phyloP scores from a whole-genome alignment of 2,113 vertebrate genomes.

The Mixornis gularis region DNA sequence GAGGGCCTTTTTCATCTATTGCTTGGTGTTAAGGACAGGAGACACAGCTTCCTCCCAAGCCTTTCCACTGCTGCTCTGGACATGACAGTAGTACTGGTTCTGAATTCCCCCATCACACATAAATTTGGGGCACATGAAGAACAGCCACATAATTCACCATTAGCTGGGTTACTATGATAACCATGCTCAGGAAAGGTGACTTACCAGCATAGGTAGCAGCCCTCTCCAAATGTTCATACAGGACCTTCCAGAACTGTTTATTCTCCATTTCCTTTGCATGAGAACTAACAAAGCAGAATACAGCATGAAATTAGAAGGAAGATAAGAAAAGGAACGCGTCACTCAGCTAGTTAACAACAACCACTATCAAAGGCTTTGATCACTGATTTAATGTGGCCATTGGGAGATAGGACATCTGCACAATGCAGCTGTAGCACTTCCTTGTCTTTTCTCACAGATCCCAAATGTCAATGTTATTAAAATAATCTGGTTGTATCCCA shows the following conservation, averaged over 20 bases:
- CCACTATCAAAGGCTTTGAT: neutral
- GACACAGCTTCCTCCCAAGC: neutral
- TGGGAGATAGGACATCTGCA: neutral
- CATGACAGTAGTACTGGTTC: neutral
- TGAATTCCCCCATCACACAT: neutral
- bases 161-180: neutral
- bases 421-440: neutral
- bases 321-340: neutral
- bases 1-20: neutral
- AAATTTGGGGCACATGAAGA: neutral
- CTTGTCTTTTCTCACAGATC: neutral
- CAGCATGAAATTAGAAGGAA: neutral
- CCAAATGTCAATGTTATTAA: slow-evolving; percentile 4
- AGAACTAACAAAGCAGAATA: slow-evolving; percentile 72
- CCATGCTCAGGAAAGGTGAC: neutral
- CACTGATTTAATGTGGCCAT: neutral
- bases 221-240: slow-evolving; percentile 86
- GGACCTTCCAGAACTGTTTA: slow-evolving; percentile 92
- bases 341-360: neutral
- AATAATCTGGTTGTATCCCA: neutral
- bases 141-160: neutral
- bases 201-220: slow-evolving; percentile 79
- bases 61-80: neutral
- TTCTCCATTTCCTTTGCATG: slow-evolving; percentile 93
- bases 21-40: neutral